These are phyloP conservation scores for Spinus pinus DNA, from an alignment of 2,797 vertebrate genomes.

Conservation along the genomic window DNA sequence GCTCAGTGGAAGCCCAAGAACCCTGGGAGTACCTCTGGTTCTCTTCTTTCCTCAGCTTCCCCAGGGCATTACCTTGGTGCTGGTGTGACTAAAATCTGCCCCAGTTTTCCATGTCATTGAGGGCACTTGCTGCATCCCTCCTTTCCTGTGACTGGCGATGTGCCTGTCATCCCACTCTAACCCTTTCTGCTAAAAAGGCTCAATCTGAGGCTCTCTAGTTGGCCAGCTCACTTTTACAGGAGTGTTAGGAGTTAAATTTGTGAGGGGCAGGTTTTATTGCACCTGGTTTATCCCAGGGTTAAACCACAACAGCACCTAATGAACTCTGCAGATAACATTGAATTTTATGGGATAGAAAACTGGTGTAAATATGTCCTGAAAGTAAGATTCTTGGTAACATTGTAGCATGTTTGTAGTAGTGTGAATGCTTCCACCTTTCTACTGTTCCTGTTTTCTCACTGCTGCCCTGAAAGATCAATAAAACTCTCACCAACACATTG, in stretches of 20 bases:
- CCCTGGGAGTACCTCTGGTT: rapidly evolving
- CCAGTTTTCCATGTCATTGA: rapidly evolving
- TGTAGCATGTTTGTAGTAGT: not conserved
- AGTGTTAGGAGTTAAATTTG: rapidly evolving
- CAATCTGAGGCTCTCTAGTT: rapidly evolving
- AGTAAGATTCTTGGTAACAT: not conserved
- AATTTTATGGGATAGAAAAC: not conserved
- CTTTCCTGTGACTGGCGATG: rapidly evolving
- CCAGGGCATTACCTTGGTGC: not conserved
- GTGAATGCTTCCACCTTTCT: not conserved
- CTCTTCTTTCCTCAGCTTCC: not conserved
- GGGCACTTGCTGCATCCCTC: not conserved
- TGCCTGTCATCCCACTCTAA: not conserved
- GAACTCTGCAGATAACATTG: not conserved
- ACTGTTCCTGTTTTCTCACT: not conserved
- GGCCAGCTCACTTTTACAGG: not conserved
- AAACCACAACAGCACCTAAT: not conserved
- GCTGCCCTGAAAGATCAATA: not conserved
- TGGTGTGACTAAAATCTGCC: not conserved
- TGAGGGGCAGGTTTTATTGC: not conserved
- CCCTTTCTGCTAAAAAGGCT: not conserved
- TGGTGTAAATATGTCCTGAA: not conserved
- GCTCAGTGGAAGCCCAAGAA: not conserved
- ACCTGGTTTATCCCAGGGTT: not conserved
- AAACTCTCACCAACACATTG: not conserved